These are phyloP conservation scores for Bombus waltoni DNA, from an alignment of 1,140 invertebrate genomes.

Conservation along the genomic window DNA sequence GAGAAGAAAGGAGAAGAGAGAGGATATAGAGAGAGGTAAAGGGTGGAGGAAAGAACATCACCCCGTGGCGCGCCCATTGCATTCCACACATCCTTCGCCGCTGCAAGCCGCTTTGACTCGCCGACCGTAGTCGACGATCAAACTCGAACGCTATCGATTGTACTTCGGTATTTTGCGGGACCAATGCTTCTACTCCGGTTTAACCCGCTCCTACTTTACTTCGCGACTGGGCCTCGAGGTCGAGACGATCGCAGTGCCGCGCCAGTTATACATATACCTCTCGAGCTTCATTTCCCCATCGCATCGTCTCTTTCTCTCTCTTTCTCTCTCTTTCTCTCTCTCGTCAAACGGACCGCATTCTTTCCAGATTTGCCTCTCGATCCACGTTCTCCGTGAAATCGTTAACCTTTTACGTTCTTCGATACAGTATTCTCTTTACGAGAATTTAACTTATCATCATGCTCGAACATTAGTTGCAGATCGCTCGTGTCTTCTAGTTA, in stretches of 20 bases:
- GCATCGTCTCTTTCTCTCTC: no score
- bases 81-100: constrained; percentile 76
- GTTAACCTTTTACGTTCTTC: background rate
- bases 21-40: background rate
- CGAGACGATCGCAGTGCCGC: constrained; percentile 5
- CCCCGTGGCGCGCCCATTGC: constrained; percentile 75
- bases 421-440: background rate
- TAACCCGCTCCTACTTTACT: constrained; percentile 45
- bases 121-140: constrained; percentile 70
- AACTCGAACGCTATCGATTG: constrained; percentile 76
- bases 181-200: constrained; percentile 35
- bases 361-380: constrained; percentile 19
- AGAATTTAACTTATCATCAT: no score
- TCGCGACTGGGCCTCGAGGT: constrained; percentile 41
- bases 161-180: constrained; percentile 69
- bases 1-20: background rate
- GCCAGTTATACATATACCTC: no score
- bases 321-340: background rate
- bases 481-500: no score
- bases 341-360: constrained; percentile 16
- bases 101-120: constrained; percentile 74
- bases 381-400: background rate
- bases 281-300: constrained; percentile 23
- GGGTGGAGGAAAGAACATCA: constrained; percentile 37
- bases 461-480: no score